A percentile compares a stretch with the other conserved stretches of the same genome.
Conservation (phyloP, 2,888 invertebrate genomes). For the Leptopilina myrica region DNA sequence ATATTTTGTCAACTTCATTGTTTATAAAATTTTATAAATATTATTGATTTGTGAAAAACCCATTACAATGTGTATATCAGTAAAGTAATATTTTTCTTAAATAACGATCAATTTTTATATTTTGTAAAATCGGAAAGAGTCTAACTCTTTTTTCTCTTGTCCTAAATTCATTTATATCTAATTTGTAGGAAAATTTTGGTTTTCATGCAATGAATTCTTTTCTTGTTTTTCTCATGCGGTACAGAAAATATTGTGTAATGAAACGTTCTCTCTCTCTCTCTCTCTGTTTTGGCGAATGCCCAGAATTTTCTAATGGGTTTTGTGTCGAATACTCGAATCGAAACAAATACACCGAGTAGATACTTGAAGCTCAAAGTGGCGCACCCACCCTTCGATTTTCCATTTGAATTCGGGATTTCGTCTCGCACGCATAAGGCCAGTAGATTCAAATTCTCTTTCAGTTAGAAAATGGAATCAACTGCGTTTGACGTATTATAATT, state of each 20-base stretch:
- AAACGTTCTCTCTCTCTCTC: conserved; percentile 1
- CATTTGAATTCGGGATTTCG: conserved; percentile 25
- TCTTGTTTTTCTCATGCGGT: not conserved
- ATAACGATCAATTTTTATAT: too few relatives aligned
- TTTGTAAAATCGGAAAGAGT: too few relatives aligned
- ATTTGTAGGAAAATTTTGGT: not conserved
- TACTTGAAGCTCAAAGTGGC: conserved; percentile 28
- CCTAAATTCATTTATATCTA: too few relatives aligned
- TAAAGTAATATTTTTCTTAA: too few relatives aligned
- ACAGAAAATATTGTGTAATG: not conserved
- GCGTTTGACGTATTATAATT: not conserved
- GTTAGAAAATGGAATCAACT: conserved; percentile 1
- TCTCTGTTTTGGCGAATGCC: not conserved
- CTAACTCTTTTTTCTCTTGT: too few relatives aligned
- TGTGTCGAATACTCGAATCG: conserved; percentile 22
- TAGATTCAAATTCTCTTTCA: conserved; percentile 9
- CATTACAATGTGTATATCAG: too few relatives aligned
- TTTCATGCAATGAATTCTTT: not conserved
- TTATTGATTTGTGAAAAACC: too few relatives aligned
- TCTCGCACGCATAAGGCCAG: not conserved
- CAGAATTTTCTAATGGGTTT: conserved; percentile 9
- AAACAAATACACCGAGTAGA: conserved; percentile 33
- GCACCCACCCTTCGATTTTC: conserved; percentile 22
- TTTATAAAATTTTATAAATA: too few relatives aligned
- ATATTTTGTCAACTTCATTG: too few relatives aligned